These are phyloP conservation scores for Parapristionchus giblindavisi DNA, from an alignment of 2,888 invertebrate genomes.

Conservation along the genomic window DNA sequence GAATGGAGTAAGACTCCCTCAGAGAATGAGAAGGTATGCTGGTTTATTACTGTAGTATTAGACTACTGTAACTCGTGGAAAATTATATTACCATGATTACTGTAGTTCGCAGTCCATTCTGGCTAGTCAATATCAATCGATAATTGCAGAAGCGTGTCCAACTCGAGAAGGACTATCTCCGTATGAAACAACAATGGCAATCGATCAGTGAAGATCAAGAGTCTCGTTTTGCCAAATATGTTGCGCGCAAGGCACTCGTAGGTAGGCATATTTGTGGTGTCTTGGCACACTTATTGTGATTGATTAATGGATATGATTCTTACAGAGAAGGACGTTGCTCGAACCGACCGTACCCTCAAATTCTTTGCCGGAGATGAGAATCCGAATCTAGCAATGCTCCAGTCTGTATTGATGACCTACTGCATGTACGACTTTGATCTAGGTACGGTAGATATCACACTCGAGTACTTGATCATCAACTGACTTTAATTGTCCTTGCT, in stretches of 20 bases:
- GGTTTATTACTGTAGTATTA: constrained; percentile 16
- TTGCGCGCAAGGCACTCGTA: constrained; percentile 89
- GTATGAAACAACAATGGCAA: constrained; percentile 93
- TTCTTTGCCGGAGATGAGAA: constrained; percentile 94
- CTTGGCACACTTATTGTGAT: constrained; percentile 1
- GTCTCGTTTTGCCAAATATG: constrained; percentile 84
- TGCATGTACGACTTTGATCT: constrained; percentile 98
- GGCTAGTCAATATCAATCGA: neutral
- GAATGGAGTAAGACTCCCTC: constrained; percentile 83
- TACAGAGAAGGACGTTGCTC: constrained; percentile 91
- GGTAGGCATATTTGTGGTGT: constrained; percentile 71
- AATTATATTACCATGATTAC: neutral
- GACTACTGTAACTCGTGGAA: neutral
- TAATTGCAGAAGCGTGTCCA: constrained; percentile 75
- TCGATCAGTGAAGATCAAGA: constrained; percentile 88
- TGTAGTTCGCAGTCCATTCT: neutral
- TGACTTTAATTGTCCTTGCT: constrained; percentile 79
- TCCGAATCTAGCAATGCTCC: constrained; percentile 83
- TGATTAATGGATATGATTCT: constrained; percentile 47
- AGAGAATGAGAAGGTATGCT: constrained; percentile 76
- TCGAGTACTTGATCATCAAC: neutral
- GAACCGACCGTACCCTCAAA: constrained; percentile 89
- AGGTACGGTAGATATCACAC: constrained; percentile 74
- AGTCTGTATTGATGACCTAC: constrained; percentile 96
- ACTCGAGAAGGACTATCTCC: constrained; percentile 72